Evolutionary conservation across 2,797 vertebrate genomes (phyloP), one percentile per base, ranked within the genome.

Genomic region (Saxicola maurus): DNA sequence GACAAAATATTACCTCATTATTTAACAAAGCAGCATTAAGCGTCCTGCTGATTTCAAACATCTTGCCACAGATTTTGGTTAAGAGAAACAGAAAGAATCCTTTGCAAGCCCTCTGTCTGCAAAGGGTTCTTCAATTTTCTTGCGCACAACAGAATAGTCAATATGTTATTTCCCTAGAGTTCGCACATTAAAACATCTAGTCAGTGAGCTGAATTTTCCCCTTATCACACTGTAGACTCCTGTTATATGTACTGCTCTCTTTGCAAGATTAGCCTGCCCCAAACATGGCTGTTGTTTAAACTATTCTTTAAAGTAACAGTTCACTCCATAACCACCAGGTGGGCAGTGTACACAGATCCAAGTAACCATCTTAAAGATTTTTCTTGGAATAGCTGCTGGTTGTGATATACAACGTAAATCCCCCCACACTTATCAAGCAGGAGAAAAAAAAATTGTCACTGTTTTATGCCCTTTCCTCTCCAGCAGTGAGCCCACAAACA

Each of bases 211-310:
- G 98, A 98, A 98, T 98, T 98, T 98, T 97, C 98, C 97, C 98
- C 98, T 99, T 98, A 99, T 99, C 98, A 98, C 98, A 98, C 98
- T 98, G 98, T 98, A 98, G 97, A 97, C 97, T 99, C 98, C 98
- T 97, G 98, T 98, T 98, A 98, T 98, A 98, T 98, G 98, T 97
- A 98, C 98, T 98, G 98, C 98, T 99, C 98, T 98, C 98, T 98
- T 97, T 98, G 98, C 98, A 99, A 97, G 98, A 99, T 98, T 98
- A 99, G 98, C 98, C 98, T 98, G 98, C 99, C 98, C 98, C 98
- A 99, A 99, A 99, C 99, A 99, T 99, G 99, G 98, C 98, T 99
- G 98, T 98, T 99, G 98, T 98, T 99, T 99, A 99, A 98, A 99
- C 98, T 98, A 98, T 98, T 97, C 97, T 98, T 98, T 98, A 98